A percentile compares a stretch with the other conserved stretches of the same genome.
These are phyloP conservation scores for Eolophus roseicapilla DNA, from an alignment of 2,113 vertebrate genomes.

Conservation along the genomic window DNA sequence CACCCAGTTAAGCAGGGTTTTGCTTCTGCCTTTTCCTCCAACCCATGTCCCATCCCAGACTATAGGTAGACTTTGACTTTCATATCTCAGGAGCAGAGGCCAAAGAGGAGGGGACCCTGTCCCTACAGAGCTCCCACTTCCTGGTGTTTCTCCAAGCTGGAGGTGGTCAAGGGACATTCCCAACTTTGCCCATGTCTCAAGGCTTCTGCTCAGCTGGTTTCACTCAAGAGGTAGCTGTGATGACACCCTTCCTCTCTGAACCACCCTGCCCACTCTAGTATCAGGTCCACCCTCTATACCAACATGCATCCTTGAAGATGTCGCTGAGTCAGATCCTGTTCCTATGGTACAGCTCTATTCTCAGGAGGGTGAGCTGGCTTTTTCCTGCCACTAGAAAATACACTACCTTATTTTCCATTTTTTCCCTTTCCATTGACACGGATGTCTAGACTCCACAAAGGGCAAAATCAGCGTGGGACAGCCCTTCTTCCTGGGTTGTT, in stretches of 20 bases:
- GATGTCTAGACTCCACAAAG: constrained; percentile 54
- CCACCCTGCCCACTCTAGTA: neutral
- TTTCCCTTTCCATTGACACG: neutral
- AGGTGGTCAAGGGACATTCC: neutral
- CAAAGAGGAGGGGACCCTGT: neutral
- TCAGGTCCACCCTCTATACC: neutral
- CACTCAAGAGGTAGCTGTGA: neutral
- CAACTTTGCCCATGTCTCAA: neutral
- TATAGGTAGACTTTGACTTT: neutral
- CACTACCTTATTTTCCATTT: neutral
- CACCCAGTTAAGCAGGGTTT: neutral
- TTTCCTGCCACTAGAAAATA: constrained; percentile 1
- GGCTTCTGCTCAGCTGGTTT: neutral
- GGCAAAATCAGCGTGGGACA: constrained; percentile 36
- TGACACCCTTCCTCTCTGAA: neutral
- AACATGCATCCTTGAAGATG: neutral
- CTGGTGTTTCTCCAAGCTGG: neutral
- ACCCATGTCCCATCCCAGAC: neutral
- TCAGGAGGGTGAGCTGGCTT: constrained; percentile 1
- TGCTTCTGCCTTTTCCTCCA: neutral
- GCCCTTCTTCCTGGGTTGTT: constrained; percentile 13
- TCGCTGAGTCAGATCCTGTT: constrained; percentile 50
- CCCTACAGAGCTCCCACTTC: neutral
- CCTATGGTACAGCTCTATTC: constrained; percentile 25
- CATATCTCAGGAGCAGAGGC: neutral